Percentiles rank a stretch among this genome's conserved stretches.
phyloP scores from a whole-genome alignment of 2,888 invertebrate species.

The Polylopha cassiicola region DNA sequence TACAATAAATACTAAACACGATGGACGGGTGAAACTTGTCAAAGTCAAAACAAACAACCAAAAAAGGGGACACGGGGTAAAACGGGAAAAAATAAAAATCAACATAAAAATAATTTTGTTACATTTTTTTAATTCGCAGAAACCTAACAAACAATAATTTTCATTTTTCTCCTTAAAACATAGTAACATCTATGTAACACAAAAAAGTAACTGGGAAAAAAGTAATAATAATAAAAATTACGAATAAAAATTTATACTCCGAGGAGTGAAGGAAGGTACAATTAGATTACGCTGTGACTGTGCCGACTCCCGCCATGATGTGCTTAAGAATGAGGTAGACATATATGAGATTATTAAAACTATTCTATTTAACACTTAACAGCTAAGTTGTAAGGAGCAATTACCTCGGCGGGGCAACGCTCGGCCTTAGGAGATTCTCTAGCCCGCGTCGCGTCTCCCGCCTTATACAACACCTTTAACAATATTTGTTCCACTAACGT shows the following conservation, averaged over 20 bases:
- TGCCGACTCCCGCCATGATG: conserved; percentile 53
- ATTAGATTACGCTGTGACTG: conserved; percentile 65
- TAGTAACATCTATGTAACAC: conserved; percentile 79
- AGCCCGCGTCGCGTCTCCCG: neutral
- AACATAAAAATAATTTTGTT: conserved; percentile 69
- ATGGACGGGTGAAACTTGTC: conserved; percentile 77
- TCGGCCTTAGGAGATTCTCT: neutral
- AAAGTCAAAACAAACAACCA: conserved; percentile 45
- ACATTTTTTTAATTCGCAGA: conserved; percentile 77
- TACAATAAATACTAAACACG: conserved; percentile 71
- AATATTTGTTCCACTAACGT: conserved; percentile 24
- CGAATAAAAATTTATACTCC: conserved; percentile 71
- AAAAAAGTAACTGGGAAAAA: conserved; percentile 74
- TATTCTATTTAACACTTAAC: conserved; percentile 70
- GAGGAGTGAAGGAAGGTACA: conserved; percentile 73
- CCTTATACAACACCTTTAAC: conserved; percentile 20
- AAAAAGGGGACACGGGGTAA: conserved; percentile 37
- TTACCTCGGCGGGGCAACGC: conserved; percentile 45
- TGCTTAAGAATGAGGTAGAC: conserved; percentile 61
- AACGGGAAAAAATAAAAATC: conserved; percentile 51
- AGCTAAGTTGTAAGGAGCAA: conserved; percentile 48
- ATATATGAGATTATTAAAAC: conserved; percentile 70
- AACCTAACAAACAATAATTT: conserved; percentile 78
- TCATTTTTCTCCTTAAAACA: conserved; percentile 74
- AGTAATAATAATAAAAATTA: conserved; percentile 65